Evolutionary conservation across 2,888 invertebrate genomes (phyloP).

Genomic region (Volucella inflata): DNA sequence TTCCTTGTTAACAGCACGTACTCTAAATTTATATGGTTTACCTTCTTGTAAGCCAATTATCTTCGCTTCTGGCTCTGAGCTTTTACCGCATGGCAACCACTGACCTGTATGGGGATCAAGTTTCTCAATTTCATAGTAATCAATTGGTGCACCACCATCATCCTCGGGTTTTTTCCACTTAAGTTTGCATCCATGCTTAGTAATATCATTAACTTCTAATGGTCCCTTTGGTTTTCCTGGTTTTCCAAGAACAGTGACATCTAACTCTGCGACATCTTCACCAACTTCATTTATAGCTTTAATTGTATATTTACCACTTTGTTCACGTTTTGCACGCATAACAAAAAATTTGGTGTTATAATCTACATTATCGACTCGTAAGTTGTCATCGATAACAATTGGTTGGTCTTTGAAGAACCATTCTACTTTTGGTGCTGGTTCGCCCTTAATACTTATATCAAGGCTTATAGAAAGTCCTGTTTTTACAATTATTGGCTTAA

Average conservation of each 20-base stretch:
- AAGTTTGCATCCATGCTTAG: constrained; percentile 95
- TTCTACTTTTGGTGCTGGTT: constrained; percentile 95
- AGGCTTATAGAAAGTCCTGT: constrained; percentile 94
- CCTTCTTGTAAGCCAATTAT: constrained; percentile 94
- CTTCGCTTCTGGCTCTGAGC: constrained; percentile 93
- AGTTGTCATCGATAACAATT: constrained; percentile 85
- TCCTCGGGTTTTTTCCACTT: constrained; percentile 97
- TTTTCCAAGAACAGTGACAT: constrained; percentile 93
- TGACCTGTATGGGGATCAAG: constrained; percentile 95
- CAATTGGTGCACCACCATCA: constrained; percentile 97
- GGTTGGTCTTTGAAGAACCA: constrained; percentile 93
- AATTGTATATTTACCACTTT: constrained; percentile 94
- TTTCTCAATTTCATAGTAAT: constrained; percentile 98
- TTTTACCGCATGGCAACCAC: constrained; percentile 96
- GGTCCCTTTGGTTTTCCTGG: constrained; percentile 93
- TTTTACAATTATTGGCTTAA: constrained; percentile 93
- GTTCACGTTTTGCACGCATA: constrained; percentile 90
- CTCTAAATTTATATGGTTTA: constrained; percentile 99
- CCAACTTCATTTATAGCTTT: constrained; percentile 96
- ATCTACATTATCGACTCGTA: constrained; percentile 92
- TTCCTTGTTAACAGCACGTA: constrained; percentile 98
- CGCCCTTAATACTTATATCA: constrained; percentile 95
- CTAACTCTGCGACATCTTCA: constrained; percentile 95
- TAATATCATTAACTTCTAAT: constrained; percentile 93
- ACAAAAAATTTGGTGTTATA: constrained; percentile 96